A percentile compares a stretch with the other conserved stretches of the same genome.
Conservation (phyloP, 2,888 invertebrate genomes). For the Cylindroiulus punctatus region DNA sequence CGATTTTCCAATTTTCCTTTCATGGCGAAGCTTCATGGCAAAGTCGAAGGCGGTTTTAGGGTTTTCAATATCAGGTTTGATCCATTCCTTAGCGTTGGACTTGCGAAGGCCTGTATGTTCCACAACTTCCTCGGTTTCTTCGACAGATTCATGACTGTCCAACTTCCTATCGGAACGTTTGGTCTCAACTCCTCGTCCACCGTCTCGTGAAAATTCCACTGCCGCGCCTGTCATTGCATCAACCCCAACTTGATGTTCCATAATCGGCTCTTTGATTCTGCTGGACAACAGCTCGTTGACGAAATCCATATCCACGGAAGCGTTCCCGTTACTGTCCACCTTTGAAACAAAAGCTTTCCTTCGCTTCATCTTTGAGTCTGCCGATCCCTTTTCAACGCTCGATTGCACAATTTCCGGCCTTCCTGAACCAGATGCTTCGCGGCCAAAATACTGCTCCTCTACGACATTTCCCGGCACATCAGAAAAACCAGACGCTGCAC, state of each 20-base stretch:
- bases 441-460: conserved; percentile 57
- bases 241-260: neutral
- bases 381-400: neutral
- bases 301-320: neutral
- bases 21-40: neutral
- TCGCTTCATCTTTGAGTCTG: neutral
- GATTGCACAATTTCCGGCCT: neutral
- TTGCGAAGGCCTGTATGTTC: neutral
- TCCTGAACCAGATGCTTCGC: neutral
- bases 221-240: no score
- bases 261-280: neutral
- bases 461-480: conserved; percentile 22
- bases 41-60: conserved; percentile 49
- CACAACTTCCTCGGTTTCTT: neutral
- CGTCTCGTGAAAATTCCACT: neutral
- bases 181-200: neutral
- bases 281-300: neutral
- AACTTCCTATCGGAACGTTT: neutral
- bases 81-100: neutral
- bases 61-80: neutral
- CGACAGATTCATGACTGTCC: neutral
- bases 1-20: neutral
- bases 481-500: neutral
- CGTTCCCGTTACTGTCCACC: neutral
- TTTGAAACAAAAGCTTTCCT: no score